phyloP scores from a whole-genome alignment of 1,140 invertebrate genomes.

The Chionoecetes opilio region DNA sequence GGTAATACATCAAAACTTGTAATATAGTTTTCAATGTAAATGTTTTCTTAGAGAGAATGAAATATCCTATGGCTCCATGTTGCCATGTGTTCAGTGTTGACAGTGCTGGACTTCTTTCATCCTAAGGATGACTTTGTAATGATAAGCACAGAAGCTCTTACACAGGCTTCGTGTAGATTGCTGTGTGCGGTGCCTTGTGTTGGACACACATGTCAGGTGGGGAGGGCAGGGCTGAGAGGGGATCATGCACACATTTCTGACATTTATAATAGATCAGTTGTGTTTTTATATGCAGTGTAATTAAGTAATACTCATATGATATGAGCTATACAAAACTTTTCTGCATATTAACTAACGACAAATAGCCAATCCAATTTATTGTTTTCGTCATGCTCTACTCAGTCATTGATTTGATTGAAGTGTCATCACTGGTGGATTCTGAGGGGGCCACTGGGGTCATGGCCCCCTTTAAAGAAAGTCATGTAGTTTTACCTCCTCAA shows the following conservation, averaged over 20 bases:
- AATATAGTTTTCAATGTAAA: slow-evolving; percentile 39
- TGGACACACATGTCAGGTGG: neutral
- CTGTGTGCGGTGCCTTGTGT: slow-evolving; percentile 3
- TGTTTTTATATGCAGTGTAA: neutral
- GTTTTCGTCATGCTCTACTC: neutral
- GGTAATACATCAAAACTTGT: slow-evolving; percentile 40
- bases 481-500: too few species aligned
- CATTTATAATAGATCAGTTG: neutral
- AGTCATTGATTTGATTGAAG: neutral
- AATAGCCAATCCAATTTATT: neutral
- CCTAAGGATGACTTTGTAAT: slow-evolving; percentile 69
- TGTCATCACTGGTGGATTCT: too few species aligned
- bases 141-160: neutral
- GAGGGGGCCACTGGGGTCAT: too few species aligned
- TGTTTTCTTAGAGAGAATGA: slow-evolving; percentile 49
- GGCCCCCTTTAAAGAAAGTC: too few species aligned
- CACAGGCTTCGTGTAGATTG: slow-evolving; percentile 10
- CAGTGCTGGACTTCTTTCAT: slow-evolving; percentile 69
- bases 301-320: neutral
- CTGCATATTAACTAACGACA: neutral
- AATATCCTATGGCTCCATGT: slow-evolving; percentile 50
- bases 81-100: slow-evolving; percentile 46
- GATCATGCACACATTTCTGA: neutral
- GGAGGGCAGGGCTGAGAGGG: neutral
- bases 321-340: neutral